These are phyloP conservation scores for Rhynchomys soricoides DNA, from an alignment of 2,113 vertebrate species.

Conservation along the genomic window DNA sequence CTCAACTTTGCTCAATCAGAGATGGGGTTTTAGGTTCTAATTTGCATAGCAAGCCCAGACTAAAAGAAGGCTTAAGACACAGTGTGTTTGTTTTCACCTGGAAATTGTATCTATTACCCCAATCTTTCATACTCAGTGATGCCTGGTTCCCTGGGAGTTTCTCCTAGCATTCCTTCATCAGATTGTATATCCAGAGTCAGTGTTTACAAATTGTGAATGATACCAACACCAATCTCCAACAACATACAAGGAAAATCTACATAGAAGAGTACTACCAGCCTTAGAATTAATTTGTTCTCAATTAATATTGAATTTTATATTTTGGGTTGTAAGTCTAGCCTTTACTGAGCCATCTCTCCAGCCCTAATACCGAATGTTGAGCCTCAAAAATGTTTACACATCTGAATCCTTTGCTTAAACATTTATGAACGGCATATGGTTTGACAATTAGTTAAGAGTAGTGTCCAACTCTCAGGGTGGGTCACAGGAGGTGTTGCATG, in stretches of 20 bases:
- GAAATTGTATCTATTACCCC: neutral
- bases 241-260: neutral
- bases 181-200: neutral
- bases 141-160: neutral
- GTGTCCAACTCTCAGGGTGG: neutral
- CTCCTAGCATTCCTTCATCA: neutral
- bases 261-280: neutral
- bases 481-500: neutral
- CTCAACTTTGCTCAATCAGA: neutral
- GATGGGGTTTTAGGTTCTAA: constrained; percentile 10
- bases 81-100: neutral
- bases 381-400: neutral
- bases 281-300: neutral
- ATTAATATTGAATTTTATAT: neutral
- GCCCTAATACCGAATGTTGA: neutral
- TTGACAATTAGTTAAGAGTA: neutral
- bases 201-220: neutral
- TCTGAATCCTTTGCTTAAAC: neutral
- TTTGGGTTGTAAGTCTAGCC: neutral
- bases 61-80: neutral
- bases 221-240: neutral
- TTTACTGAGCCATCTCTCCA: neutral
- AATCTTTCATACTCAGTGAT: neutral
- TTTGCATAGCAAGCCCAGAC: neutral
- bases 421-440: neutral